A percentile compares a stretch with the other conserved stretches of the same genome.
phyloP scores from a whole-genome alignment of 2,797 vertebrate species.

The Onychomys arenicola region DNA sequence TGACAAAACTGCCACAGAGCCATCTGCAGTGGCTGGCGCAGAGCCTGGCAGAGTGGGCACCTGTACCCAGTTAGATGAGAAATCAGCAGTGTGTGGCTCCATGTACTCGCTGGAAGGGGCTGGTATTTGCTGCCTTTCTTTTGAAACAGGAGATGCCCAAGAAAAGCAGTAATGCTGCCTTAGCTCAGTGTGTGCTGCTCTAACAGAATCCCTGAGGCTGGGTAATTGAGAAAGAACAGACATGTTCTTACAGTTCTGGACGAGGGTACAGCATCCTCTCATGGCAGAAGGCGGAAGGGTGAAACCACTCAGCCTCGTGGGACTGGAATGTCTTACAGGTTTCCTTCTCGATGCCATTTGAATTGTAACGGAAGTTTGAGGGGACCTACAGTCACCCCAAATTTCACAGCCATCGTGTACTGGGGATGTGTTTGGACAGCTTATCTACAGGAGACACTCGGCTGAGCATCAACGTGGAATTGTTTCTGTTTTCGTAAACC shows the following conservation, averaged over 20 bases:
- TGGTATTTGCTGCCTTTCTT: not conserved
- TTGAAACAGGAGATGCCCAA: not conserved
- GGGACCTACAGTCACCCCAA: too few species aligned
- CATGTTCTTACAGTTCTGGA: not conserved
- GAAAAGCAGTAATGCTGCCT: not conserved
- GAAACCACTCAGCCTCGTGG: not conserved
- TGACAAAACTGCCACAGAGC: not conserved
- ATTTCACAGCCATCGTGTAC: not conserved
- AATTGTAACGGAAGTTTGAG: not conserved
- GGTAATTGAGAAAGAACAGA: not conserved
- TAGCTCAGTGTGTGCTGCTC: not conserved
- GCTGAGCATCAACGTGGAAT: not conserved
- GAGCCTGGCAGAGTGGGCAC: not conserved
- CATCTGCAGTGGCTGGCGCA: not conserved
- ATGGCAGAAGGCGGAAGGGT: not conserved
- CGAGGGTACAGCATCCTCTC: not conserved
- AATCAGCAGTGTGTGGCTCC: not conserved
- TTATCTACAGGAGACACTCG: not conserved
- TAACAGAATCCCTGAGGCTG: not conserved
- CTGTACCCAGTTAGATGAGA: not conserved
- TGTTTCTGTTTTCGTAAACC: conserved; percentile 59
- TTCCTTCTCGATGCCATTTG: too few species aligned
- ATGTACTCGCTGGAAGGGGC: not conserved
- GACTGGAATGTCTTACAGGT: not conserved
- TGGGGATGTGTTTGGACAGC: not conserved